Evolutionary conservation across 1,140 invertebrate genomes (phyloP), one percentile per base, ranked within the genome.

Genomic region (Zaprionus ghesquierei): DNA sequence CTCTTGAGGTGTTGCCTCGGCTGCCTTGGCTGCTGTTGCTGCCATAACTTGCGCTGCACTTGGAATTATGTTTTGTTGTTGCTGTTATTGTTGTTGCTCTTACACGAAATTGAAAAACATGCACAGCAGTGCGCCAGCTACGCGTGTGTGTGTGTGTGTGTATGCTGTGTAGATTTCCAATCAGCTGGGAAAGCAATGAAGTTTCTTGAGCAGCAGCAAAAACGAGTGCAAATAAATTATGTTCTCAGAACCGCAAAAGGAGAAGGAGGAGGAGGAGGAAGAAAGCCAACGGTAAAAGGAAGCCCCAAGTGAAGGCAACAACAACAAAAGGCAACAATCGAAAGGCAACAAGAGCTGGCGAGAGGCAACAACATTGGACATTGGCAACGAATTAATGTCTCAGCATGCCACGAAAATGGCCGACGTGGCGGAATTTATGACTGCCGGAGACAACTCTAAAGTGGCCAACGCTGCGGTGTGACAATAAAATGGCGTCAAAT

Each of bases 401-500:
- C 71, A 75, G 75, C 82, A 64, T 41, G 79, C 79, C 82, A 62
- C 82, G n/a, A 87, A 79, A 87, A 89, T 82, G 84, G 72, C 79
- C 79, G 73, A 87, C 72, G 72, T 87, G 72, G 65, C 75, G 62
- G 65, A 89, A 87, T 87, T 87, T 87, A 87, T 87, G 82, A 76
- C 51, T 69, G 60, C 72, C 63, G 77, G 86, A 87, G 82, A 87
- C 82, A 86, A 87, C 82, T 89, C 79, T 76, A 62, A 89, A 87
- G 84, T 87, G 84, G 81, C 69, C 81, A 53, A 76, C 55, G 35
- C 79, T 62, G 70, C 75, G 71, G 79, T 73, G 82, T 87, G 84
- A 87, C 82, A 87, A 86, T 89, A 87, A 87, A 87, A 87, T 66
- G 79, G 82, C 77, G 79, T 89, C 79, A 89, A 89, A 87, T 87